Conservation (phyloP, 2,797 vertebrate species). For the Gobionotothen gibberifrons region DNA sequence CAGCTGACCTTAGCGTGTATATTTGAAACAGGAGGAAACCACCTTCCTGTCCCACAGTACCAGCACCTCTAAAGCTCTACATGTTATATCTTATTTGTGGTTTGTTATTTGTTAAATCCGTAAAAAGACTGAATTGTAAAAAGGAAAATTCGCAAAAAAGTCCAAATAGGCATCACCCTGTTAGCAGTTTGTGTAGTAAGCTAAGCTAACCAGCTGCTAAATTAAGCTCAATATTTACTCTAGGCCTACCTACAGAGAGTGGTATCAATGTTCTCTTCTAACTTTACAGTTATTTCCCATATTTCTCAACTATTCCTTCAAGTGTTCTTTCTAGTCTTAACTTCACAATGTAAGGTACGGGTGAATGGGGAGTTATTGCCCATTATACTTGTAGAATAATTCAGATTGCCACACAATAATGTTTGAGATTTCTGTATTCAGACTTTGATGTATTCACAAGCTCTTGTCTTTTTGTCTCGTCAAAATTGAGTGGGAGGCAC, state of each 20-base stretch:
- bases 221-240: not conserved
- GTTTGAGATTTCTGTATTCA: not conserved
- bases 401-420: conserved; percentile 8
- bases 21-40: not conserved
- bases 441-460: conserved; percentile 8
- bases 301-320: not conserved
- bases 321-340: not conserved
- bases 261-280: not conserved
- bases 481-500: conserved; percentile 4
- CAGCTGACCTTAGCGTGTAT: not conserved
- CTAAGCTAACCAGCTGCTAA: not conserved
- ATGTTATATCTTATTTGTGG: not conserved
- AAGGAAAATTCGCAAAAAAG: not conserved
- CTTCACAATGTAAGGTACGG: not conserved
- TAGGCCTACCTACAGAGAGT: not conserved
- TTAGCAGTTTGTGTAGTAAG: not conserved
- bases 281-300: not conserved
- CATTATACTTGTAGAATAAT: conserved; percentile 9
- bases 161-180: not conserved
- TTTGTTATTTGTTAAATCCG: not conserved
- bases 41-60: not conserved
- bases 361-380: not conserved
- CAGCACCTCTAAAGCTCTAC: not conserved
- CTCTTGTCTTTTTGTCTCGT: conserved; percentile 11
- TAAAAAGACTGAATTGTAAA: not conserved